Conservation (phyloP, 2,797 vertebrate genomes). For the Thamnophis elegans region DNA sequence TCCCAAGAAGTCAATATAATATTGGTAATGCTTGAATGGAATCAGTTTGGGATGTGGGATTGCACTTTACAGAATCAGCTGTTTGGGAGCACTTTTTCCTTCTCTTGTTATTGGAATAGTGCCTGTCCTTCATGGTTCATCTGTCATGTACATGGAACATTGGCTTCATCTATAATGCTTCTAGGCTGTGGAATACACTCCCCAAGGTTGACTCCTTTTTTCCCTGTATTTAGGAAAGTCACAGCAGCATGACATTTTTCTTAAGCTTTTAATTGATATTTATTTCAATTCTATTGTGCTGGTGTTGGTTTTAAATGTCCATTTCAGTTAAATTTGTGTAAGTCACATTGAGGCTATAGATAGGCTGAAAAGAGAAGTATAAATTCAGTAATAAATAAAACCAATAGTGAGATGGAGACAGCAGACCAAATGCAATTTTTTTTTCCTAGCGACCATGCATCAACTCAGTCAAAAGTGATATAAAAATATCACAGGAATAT, state of each 20-base stretch:
- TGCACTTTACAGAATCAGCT: not conserved
- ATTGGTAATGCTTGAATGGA: not conserved
- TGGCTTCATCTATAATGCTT: not conserved
- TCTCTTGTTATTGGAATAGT: not conserved
- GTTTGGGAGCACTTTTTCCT: not conserved
- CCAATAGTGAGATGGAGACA: not conserved
- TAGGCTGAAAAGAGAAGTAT: not conserved
- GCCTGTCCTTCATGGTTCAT: not conserved
- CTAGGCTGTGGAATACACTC: not conserved
- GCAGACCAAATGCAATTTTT: not conserved
- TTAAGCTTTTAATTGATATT: not conserved
- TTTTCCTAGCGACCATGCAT: not conserved
- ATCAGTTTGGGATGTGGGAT: not conserved
- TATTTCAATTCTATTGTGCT: not conserved
- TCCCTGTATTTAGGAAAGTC: not conserved
- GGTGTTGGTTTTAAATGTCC: not conserved
- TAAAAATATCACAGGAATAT: not conserved
- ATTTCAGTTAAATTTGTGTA: not conserved
- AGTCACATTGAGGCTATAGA: not conserved
- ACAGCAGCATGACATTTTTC: not conserved
- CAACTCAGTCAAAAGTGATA: not conserved
- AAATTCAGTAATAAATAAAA: not conserved
- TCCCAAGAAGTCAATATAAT: not conserved
- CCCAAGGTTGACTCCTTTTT: not conserved
- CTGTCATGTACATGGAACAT: not conserved